Base-by-base conservation (phyloP, 2,797 vertebrate species). In the Poecilia gillii region DNA sequence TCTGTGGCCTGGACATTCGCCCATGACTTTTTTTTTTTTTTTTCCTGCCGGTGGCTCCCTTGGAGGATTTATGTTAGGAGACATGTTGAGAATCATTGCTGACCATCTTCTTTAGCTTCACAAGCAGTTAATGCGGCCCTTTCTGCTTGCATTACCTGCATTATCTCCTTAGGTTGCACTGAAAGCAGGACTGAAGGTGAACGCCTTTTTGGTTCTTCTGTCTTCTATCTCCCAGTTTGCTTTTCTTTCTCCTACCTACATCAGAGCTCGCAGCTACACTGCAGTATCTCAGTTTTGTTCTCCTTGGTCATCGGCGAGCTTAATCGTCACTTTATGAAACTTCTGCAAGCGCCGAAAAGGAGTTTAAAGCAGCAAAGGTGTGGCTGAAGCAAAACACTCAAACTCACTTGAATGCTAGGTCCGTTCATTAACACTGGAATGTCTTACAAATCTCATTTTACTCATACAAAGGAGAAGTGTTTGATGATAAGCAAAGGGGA, bases 1-100 rank as follows among this genome's bases (percentile, higher is more conserved):
- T 95, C 93, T 94, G 93, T 91, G 87, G 89, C 88, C 88, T 92
- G 92, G 91, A 93, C 92, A 90, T 81, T 73, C 5, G 59, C 86
- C 90, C 89, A 92, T 77, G 81, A 66, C 76, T 85, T 84, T 64
- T 80, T 87, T 78, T 23, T 25, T 11, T 55, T n/a, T n/a, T n/a
- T 31, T 59, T 28, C 83, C 77, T 85, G 90, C 91, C 87, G 91
- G 55, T 47, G 74, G 85, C 90, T 90, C 80, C 88, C 89, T 92
- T 59, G 59, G 84, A 91, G 91, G 84, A 87, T 88, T 79, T 89
- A 82, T 87, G 85, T 92, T 90, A 64, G 70, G 80, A 87, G 88
- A 80, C 85, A 92, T 89, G 79, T 86, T 84, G 81, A 79, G 88
- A 85, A 75, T 89, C 75, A 47, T 62, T 86, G 85, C 80, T 86